Conservation (phyloP, 2,113 vertebrate species). For the Meriones unguiculatus region DNA sequence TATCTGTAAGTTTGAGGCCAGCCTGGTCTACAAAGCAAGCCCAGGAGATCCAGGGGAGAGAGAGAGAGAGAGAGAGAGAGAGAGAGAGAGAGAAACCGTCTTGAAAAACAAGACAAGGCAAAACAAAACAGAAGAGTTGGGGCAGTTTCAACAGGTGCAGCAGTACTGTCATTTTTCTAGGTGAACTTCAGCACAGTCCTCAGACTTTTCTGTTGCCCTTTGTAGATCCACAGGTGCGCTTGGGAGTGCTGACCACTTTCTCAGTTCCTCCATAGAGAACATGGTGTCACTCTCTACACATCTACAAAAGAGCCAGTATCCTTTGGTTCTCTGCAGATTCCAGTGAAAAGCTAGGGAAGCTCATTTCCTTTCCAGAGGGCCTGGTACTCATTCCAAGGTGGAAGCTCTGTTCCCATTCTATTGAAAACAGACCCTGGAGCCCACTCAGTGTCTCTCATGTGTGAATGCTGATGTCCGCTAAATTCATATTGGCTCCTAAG, state of each 20-base stretch:
- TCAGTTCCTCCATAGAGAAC: neutral
- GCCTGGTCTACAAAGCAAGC: too few species aligned
- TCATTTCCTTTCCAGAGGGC: too few species aligned
- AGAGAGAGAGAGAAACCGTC: too few species aligned
- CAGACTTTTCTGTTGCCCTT: neutral
- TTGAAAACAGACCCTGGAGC: neutral
- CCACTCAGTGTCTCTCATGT: neutral
- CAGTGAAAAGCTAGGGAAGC: neutral
- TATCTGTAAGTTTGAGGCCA: too few species aligned
- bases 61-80: too few species aligned
- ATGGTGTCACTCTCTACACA: accelerated
- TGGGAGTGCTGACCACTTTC: too few species aligned
- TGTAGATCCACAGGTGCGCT: neutral
- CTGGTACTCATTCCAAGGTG: neutral
- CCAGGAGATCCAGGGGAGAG: too few species aligned
- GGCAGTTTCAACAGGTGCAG: neutral
- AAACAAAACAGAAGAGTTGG: too few species aligned
- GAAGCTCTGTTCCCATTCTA: neutral
- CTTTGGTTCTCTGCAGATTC: neutral
- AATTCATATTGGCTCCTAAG: neutral
- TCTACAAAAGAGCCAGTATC: neutral
- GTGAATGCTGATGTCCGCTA: neutral
- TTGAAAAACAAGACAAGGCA: too few species aligned
- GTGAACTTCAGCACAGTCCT: accelerated
- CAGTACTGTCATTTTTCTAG: too few species aligned